Conservation (phyloP, 2,113 vertebrate species). For the Gopherus evgoodei region DNA sequence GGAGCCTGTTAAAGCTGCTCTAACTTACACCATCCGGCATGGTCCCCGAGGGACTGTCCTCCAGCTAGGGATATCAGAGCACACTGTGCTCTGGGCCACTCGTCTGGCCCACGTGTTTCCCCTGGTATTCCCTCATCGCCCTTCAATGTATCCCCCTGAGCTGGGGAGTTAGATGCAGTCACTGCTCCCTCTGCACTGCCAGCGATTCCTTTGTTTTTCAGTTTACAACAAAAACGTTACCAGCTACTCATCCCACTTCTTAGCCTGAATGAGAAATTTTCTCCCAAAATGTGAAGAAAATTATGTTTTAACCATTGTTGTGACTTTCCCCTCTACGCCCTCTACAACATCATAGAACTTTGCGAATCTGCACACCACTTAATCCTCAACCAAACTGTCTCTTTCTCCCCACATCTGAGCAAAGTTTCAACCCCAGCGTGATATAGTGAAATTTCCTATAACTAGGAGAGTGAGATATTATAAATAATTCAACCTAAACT, state of each 20-base stretch:
- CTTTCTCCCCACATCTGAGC: not conserved
- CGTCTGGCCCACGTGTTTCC: not conserved
- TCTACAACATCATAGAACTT: not conserved
- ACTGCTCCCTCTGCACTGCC: not conserved
- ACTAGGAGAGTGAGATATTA: not conserved
- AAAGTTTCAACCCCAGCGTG: not conserved
- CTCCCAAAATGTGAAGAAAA: not conserved
- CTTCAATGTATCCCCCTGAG: not conserved
- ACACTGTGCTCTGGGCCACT: not conserved
- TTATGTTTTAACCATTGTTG: not conserved
- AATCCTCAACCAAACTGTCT: not conserved
- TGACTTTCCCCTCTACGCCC: not conserved
- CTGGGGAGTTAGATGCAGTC: not conserved
- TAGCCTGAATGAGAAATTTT: not conserved
- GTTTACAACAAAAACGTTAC: not conserved
- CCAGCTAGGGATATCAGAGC: not conserved
- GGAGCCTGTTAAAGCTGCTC: not conserved
- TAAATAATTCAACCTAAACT: not conserved
- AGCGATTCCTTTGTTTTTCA: not conserved
- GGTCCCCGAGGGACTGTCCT: not conserved
- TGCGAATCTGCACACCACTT: not conserved
- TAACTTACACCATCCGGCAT: not conserved
- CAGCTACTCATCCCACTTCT: not conserved
- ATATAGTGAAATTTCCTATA: not conserved
- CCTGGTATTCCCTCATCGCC: no score